Percentiles rank a stretch among this genome's conserved stretches.
These are phyloP conservation scores for Clavelina lepadiformis DNA, from an alignment of 23 tunicate species.

Conservation along the genomic window DNA sequence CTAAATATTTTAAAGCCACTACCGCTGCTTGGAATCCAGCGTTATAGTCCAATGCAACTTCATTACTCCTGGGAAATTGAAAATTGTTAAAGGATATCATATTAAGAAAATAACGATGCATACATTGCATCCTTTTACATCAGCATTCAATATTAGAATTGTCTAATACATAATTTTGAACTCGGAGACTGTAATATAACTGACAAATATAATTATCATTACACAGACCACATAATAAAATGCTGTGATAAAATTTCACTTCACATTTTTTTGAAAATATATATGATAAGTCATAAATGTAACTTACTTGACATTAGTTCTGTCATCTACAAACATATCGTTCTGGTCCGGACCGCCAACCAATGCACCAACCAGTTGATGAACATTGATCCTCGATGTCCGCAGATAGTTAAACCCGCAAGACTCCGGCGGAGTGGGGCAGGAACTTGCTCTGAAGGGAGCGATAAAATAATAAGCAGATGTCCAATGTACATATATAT, in stretches of 20 bases:
- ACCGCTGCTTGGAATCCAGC: constrained; percentile 90
- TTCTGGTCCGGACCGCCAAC: constrained; percentile 83
- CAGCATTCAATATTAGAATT: too few relatives aligned
- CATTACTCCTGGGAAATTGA: constrained; percentile 35
- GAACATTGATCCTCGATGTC: constrained; percentile 43
- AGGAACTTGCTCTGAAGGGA: constrained; percentile 87
- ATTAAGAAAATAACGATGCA: too few relatives aligned
- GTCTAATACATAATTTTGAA: too few relatives aligned
- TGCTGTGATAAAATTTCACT: too few relatives aligned
- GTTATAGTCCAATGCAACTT: constrained; percentile 84
- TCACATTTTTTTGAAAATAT: too few relatives aligned
- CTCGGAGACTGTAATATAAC: too few relatives aligned
- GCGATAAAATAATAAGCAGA: too few relatives aligned
- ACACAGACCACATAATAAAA: too few relatives aligned
- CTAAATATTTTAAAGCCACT: constrained; percentile 61
- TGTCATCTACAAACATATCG: constrained; percentile 57
- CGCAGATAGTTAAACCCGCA: constrained; percentile 55
- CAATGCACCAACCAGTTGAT: constrained; percentile 61
- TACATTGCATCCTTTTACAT: too few relatives aligned
- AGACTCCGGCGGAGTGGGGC: constrained; percentile 54
- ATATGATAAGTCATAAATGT: background rate
- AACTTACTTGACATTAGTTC: constrained; percentile 23
- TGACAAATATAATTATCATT: too few relatives aligned
- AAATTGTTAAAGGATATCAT: too few relatives aligned
- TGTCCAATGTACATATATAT: too few relatives aligned